Conservation (phyloP, 2,113 vertebrate genomes). For the Sinocyclocheilus maitianheensis region DNA sequence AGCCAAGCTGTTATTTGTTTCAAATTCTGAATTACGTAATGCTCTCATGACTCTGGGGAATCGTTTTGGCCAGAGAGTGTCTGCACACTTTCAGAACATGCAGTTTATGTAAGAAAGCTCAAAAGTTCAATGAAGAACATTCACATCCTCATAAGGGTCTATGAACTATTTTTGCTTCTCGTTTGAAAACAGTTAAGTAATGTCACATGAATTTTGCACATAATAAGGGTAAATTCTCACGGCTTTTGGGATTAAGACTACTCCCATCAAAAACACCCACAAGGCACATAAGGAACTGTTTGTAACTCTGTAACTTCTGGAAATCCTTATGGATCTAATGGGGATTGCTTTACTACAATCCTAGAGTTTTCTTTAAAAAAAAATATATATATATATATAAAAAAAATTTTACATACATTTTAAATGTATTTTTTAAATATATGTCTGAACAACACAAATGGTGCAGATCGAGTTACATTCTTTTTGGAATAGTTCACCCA, state of each 20-base stretch:
- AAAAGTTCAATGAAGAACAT: background rate
- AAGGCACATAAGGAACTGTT: background rate
- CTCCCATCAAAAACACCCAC: background rate
- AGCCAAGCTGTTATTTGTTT: constrained; percentile 46
- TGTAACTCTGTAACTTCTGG: background rate
- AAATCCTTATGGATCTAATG: background rate
- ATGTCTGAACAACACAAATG: background rate
- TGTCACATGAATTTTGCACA: background rate
- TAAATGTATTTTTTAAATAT: background rate
- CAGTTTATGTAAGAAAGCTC: constrained; percentile 39
- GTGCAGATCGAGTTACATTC: background rate
- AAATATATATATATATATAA: too few species aligned
- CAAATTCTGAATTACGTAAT: constrained; percentile 30
- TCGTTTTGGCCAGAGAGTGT: constrained; percentile 14
- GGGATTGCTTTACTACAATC: background rate
- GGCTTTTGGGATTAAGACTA: background rate
- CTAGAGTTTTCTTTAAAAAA: background rate
- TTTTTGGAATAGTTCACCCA: background rate
- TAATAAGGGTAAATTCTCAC: background rate
- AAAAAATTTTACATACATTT: too few species aligned
- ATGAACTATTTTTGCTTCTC: constrained; percentile 36
- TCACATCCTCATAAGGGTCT: constrained; percentile 1
- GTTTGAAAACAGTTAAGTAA: constrained; percentile 25
- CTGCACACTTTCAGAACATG: constrained; percentile 32
- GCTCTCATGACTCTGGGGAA: constrained; percentile 31